phyloP scores from a whole-genome alignment of 2,888 invertebrate genomes.

The Escarpia spicata region DNA sequence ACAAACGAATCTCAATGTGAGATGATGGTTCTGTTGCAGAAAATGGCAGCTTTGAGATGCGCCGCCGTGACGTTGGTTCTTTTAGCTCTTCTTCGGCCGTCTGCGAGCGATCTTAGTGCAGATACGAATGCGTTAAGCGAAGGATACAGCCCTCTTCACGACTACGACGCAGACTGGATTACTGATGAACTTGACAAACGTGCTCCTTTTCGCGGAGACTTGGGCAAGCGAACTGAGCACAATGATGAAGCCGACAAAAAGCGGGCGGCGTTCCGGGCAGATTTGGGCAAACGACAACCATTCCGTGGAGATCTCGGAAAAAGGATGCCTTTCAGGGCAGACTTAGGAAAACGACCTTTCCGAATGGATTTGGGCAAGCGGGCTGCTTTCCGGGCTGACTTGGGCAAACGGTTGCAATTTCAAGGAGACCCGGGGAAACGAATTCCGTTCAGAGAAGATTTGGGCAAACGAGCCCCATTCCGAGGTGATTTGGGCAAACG shows the following conservation, averaged over 20 bases:
- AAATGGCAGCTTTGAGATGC: neutral
- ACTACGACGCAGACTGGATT: neutral
- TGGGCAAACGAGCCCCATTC: neutral
- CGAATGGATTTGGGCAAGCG: conserved; percentile 11
- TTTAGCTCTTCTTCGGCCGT: neutral
- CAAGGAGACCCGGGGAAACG: neutral
- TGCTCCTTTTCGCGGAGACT: neutral
- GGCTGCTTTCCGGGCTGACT: neutral
- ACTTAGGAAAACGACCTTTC: conserved; percentile 13
- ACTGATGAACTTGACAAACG: neutral
- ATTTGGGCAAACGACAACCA: conserved; percentile 8
- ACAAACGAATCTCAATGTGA: neutral
- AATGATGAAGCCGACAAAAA: neutral
- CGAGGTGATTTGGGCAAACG: conserved; percentile 14
- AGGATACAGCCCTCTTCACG: neutral
- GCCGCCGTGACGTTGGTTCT: neutral
- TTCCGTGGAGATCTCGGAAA: conserved; percentile 13
- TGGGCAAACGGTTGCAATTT: conserved; percentile 10
- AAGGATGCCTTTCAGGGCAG: conserved; percentile 14
- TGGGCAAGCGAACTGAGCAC: neutral
- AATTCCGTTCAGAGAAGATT: neutral
- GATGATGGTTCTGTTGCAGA: neutral
- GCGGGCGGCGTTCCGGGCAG: neutral
- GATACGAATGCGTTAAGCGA: neutral
- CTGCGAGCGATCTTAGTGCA: neutral